Conservation (phyloP, 2,113 vertebrate genomes). For the Pelobates fuscus region DNA sequence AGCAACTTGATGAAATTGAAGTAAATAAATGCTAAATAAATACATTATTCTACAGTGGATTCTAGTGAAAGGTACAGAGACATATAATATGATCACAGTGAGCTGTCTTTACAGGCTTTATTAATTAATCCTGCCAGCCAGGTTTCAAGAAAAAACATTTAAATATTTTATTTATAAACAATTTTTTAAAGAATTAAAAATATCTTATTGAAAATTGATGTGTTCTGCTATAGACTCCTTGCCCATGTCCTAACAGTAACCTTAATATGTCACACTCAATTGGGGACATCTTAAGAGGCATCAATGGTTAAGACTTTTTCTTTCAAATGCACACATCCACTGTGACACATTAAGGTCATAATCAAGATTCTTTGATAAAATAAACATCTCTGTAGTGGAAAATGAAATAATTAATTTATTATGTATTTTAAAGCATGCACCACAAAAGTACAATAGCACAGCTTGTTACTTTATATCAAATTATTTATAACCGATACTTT, state of each 20-base stretch:
- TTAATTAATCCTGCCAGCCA: no score
- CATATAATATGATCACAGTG: no score
- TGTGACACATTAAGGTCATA: constrained; percentile 46
- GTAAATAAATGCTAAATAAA: no score
- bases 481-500: no score
- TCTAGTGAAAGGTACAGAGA: no score
- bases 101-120: no score
- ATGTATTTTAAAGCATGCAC: not conserved
- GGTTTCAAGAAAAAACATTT: not conserved
- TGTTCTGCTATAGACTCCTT: constrained; percentile 3
- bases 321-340: constrained; percentile 34
- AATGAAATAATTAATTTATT: not conserved
- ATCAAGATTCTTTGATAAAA: constrained; percentile 6
- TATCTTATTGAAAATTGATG: constrained; percentile 1
- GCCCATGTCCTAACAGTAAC: constrained; percentile 39
- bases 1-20: no score
- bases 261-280: constrained; percentile 48
- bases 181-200: not conserved
- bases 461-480: no score
- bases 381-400: not conserved
- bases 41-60: no score
- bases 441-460: no score
- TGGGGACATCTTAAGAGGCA: constrained; percentile 33
- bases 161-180: constrained; percentile 2
- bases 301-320: constrained; percentile 33